Percentiles rank a stretch among this genome's conserved stretches.
These are phyloP conservation scores for Hydrotaea cyrtoneurina DNA, from an alignment of 2,888 invertebrate genomes.

Conservation along the genomic window DNA sequence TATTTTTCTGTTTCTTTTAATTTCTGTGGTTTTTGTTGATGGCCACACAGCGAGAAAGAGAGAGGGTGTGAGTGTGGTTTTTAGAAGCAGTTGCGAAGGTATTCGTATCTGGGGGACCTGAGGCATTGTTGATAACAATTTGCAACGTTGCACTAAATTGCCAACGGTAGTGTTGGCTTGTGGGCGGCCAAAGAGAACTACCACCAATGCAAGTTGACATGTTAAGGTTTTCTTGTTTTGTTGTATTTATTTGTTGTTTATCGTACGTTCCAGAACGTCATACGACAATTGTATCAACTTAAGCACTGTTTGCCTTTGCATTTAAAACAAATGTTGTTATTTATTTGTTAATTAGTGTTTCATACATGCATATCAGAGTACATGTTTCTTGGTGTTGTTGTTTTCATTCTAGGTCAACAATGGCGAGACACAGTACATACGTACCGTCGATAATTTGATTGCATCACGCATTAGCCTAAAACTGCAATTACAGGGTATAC, in stretches of 20 bases:
- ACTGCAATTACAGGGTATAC: slow-evolving; percentile 79
- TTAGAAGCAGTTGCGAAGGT: slow-evolving; percentile 10
- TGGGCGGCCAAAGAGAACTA: background rate
- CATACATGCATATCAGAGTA: no score
- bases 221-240: background rate
- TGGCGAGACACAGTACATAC: slow-evolving; percentile 78
- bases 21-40: background rate
- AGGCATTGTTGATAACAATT: slow-evolving; percentile 64
- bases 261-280: no score
- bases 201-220: background rate
- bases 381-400: background rate
- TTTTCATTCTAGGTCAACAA: slow-evolving; percentile 75
- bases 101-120: slow-evolving; percentile 47
- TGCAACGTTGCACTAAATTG: slow-evolving; percentile 62
- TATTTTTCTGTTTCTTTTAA: slow-evolving; percentile 14
- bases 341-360: slow-evolving; percentile 9
- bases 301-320: no score
- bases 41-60: background rate
- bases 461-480: slow-evolving; percentile 79
- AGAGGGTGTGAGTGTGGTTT: background rate
- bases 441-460: slow-evolving; percentile 79
- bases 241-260: background rate
- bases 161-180: slow-evolving; percentile 23
- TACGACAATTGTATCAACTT: no score
- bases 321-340: background rate